A percentile compares a stretch with the other conserved stretches of the same genome.
Evolutionary conservation across 1,140 invertebrate species (phyloP).

Genomic region (Kradibia gibbosae): DNA sequence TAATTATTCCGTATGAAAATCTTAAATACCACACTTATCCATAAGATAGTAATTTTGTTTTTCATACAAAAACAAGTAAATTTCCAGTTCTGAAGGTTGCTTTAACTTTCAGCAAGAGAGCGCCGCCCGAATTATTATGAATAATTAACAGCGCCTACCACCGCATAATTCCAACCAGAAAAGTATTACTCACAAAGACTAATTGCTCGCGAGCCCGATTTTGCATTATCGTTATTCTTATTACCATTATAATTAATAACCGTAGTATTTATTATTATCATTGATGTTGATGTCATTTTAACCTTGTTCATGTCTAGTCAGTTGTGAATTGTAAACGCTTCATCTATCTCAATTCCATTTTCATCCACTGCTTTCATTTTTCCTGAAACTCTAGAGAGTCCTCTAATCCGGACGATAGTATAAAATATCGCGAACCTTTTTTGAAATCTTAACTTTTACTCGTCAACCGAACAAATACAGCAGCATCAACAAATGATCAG

Average conservation of each 20-base stretch:
- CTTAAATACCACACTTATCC: conserved; percentile 7
- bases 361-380: not conserved
- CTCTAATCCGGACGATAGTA: not conserved
- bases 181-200: not conserved
- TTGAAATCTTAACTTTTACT: not conserved
- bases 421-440: not conserved
- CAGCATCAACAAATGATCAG: not conserved
- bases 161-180: not conserved
- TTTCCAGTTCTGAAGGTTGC: not conserved
- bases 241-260: too few relatives aligned
- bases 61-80: not conserved
- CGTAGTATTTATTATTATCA: not conserved
- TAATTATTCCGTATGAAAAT: not conserved
- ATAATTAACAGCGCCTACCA: not conserved
- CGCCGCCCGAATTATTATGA: not conserved
- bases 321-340: too few relatives aligned
- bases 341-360: not conserved
- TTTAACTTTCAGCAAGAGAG: not conserved
- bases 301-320: too few relatives aligned
- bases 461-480: not conserved
- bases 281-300: too few relatives aligned
- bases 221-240: not conserved
- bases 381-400: not conserved
- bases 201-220: not conserved
- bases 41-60: not conserved